Conservation (phyloP, 2,113 vertebrate genomes). For the Tricholaema leucomelas region DNA sequence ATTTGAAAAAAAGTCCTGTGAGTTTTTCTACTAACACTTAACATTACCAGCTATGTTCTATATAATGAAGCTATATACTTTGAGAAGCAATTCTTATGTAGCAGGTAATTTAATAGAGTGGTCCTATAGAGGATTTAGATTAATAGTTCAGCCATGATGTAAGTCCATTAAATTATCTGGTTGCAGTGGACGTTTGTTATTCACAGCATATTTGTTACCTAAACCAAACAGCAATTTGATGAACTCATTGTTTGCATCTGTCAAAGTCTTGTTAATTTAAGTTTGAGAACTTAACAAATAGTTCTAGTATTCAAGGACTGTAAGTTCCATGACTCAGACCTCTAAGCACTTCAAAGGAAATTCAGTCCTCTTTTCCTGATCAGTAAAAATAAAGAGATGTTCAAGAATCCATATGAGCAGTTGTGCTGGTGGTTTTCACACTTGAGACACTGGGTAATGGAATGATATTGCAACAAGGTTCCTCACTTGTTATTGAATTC, state of each 20-base stretch:
- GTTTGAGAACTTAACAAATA: background rate
- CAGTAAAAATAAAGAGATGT: background rate
- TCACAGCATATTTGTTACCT: background rate
- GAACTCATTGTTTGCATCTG: background rate
- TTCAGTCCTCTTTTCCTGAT: background rate
- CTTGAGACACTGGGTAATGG: background rate
- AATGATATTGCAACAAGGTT: background rate
- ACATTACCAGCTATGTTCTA: background rate
- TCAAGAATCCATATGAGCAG: background rate
- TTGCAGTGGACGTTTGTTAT: background rate
- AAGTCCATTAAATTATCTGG: background rate
- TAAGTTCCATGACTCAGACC: background rate
- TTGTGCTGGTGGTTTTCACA: background rate
- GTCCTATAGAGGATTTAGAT: background rate
- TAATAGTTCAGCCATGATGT: background rate
- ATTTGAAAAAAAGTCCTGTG: background rate
- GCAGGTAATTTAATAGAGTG: background rate
- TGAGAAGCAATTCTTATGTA: background rate
- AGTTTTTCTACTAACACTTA: background rate
- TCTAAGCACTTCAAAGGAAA: background rate
- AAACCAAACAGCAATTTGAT: background rate
- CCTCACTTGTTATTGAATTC: background rate
- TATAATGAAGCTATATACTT: background rate
- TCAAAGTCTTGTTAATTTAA: background rate
- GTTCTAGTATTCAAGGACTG: background rate